Evolutionary conservation across 2,797 vertebrate genomes (phyloP).

Genomic region (Melopsittacus undulatus): DNA sequence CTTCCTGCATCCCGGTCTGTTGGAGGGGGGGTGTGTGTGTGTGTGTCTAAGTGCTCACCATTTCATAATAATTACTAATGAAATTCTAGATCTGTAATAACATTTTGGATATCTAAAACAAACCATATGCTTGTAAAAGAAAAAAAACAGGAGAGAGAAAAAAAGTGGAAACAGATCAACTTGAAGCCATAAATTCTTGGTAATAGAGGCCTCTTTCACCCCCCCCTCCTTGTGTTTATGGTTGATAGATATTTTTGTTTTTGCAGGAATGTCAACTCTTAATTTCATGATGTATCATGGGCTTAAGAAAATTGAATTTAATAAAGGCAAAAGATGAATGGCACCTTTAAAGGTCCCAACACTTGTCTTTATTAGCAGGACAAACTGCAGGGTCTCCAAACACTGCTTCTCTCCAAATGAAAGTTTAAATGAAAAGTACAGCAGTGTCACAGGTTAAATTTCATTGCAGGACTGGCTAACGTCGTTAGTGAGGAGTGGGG

Average conservation of each 20-base stretch:
- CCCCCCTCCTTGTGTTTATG: constrained; percentile 72
- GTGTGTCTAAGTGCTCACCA: constrained; percentile 61
- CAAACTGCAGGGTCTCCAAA: constrained; percentile 81
- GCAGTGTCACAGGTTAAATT: constrained; percentile 83
- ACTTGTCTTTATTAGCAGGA: constrained; percentile 87
- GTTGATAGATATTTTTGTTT: constrained; percentile 86
- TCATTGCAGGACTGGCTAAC: constrained; percentile 80
- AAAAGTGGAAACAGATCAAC: constrained; percentile 81
- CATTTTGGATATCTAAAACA: constrained; percentile 81
- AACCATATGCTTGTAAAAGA: constrained; percentile 78
- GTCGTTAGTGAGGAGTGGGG: constrained; percentile 75
- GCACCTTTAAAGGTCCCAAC: constrained; percentile 86
- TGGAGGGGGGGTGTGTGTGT: neutral
- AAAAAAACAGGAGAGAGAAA: neutral
- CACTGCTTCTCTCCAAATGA: constrained; percentile 81
- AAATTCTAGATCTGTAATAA: constrained; percentile 81
- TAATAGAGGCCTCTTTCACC: constrained; percentile 67
- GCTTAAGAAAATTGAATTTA: constrained; percentile 86
- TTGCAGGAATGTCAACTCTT: constrained; percentile 83
- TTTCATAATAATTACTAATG: constrained; percentile 81
- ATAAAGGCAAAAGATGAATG: constrained; percentile 86
- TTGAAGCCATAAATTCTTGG: constrained; percentile 80
- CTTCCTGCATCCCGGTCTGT: neutral
- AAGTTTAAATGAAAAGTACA: constrained; percentile 86
- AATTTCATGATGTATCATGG: constrained; percentile 85